Evolutionary conservation across 2,797 vertebrate species (phyloP), one percentile per base, ranked within the genome.

Genomic region (Leptatherina wallacei): DNA sequence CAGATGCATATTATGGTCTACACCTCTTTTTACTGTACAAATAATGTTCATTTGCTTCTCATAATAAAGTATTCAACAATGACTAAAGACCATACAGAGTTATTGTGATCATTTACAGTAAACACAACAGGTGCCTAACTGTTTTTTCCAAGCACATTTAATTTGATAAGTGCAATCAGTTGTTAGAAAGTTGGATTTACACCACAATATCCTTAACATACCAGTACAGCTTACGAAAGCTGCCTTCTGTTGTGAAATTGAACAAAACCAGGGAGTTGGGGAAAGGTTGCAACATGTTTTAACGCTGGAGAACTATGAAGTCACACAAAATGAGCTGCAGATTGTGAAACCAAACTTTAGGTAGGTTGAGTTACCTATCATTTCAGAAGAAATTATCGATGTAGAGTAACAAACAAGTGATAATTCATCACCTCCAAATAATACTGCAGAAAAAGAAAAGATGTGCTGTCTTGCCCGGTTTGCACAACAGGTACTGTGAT

Each of bases 171-270:
- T 10, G 12, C 61, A 42, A 11, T 32, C 13, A 22, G 4, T 35
- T 36, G 18, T 12, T 51, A 9, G 10, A 44, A 54, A 56, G 51
- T 6, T n/a, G n/a, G 11, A 24, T 59, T 62, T 54, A 29, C 33
- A 35, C 40, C 12, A 10, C 11, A 22, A 24, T 29, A 18, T 61
- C 36, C 44, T 63, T 59, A 67, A 52, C 59, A 64, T 75, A 60
- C 55, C 63, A 69, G 14, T 12, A 20, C 22, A 57, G 29, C 35
- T 71, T 65, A 71, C 30, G 40, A 64, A 59, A 49, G 42, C 20
- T 7, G 44, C 18, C 14, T 18, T n/a, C 42, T 51, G 44, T 65
- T 65, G 40, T 40, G 55, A 72, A 40, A 68, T 47, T 40, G 16
- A 35, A 38, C 44, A 47, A 70, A 73, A 44, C 12, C 24, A 12